Conservation (phyloP, 2,113 vertebrate species). For the Myrmecobius fasciatus region DNA sequence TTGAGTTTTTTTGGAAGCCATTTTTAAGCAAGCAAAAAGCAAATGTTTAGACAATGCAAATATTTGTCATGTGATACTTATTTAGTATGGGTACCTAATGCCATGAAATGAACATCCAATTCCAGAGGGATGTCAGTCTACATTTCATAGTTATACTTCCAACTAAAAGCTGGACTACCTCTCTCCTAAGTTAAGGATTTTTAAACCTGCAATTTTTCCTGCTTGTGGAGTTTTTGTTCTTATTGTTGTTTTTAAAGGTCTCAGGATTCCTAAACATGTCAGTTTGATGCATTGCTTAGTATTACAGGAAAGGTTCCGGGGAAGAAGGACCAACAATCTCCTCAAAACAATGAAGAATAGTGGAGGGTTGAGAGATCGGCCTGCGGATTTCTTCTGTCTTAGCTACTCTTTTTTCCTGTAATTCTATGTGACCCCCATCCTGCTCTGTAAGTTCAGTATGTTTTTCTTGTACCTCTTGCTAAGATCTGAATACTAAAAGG, state of each 20-base stretch:
- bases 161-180: constrained; percentile 37
- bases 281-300: constrained; percentile 30
- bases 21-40: constrained; percentile 50
- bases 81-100: constrained; percentile 19
- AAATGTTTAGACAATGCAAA: constrained; percentile 58
- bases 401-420: constrained; percentile 39
- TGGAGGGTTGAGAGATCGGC: constrained; percentile 86
- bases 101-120: constrained; percentile 28
- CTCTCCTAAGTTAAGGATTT: constrained; percentile 1
- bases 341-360: constrained; percentile 80
- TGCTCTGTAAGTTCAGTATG: constrained; percentile 43
- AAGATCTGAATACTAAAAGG: constrained; percentile 74
- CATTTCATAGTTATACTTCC: not conserved
- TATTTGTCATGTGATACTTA: constrained; percentile 43
- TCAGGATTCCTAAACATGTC: constrained; percentile 54
- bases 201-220: constrained; percentile 8
- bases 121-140: constrained; percentile 35
- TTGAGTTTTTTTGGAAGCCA: constrained; percentile 11
- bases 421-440: constrained; percentile 30
- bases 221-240: not conserved
- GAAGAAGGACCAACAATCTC: constrained; percentile 70
- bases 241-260: constrained; percentile 52
- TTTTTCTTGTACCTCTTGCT: constrained; percentile 73
- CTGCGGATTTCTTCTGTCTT: constrained; percentile 78
- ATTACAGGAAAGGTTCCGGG: constrained; percentile 50